Evolutionary conservation across 2,888 invertebrate genomes (phyloP).

Genomic region (Dynastes grantii): DNA sequence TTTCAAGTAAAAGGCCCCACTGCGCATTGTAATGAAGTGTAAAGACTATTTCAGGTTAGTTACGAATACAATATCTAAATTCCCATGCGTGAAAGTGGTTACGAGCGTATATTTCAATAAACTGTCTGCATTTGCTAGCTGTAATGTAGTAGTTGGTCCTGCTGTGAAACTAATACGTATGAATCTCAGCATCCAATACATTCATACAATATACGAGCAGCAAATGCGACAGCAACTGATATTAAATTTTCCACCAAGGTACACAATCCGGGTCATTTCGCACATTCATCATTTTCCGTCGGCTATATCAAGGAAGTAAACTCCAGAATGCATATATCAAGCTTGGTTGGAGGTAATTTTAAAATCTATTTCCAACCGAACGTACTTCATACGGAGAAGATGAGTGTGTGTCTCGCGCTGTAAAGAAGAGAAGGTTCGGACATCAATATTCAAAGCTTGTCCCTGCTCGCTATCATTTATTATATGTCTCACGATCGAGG

Average conservation of each 20-base stretch:
- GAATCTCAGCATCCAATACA: not conserved
- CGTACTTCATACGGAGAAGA: conserved; percentile 63
- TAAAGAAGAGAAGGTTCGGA: conserved; percentile 57
- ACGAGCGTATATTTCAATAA: too few relatives aligned
- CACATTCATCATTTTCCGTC: conserved; percentile 25
- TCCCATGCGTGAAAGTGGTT: too few relatives aligned
- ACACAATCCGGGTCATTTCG: conserved; percentile 14
- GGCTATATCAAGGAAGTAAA: conserved; percentile 29
- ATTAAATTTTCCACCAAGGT: conserved; percentile 28
- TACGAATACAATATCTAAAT: too few relatives aligned
- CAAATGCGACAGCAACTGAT: conserved; percentile 14
- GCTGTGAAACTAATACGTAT: too few relatives aligned
- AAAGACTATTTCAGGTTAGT: not conserved
- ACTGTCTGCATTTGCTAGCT: too few relatives aligned
- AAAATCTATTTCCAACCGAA: conserved; percentile 65
- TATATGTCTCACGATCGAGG: conserved; percentile 62
- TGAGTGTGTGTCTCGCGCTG: conserved; percentile 61
- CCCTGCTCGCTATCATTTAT: conserved; percentile 67
- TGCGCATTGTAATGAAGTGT: too few relatives aligned
- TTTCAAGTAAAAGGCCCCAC: too few relatives aligned
- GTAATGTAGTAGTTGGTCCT: too few relatives aligned
- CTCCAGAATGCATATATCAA: conserved; percentile 59
- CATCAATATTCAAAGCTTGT: conserved; percentile 70
- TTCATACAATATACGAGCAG: conserved; percentile 1
- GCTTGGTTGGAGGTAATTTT: conserved; percentile 61